Evolutionary conservation across 2,888 invertebrate species (phyloP).

Genomic region (Drosophila sordidula): DNA sequence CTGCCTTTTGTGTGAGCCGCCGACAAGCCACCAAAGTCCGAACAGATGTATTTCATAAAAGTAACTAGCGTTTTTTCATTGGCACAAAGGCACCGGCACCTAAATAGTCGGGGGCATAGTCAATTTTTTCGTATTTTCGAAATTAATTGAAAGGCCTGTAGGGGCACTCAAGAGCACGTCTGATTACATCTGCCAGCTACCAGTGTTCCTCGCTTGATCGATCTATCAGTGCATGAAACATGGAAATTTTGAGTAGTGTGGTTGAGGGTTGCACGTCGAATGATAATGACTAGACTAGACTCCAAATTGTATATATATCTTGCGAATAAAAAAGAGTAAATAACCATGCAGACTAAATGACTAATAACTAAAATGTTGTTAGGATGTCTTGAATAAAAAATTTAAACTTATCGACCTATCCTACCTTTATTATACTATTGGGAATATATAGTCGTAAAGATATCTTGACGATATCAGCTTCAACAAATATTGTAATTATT

Average conservation of each 20-base stretch:
- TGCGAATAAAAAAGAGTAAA: too few species aligned
- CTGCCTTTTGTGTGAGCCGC: constrained; percentile 49
- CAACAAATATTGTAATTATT: too few species aligned
- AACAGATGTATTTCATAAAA: constrained; percentile 77
- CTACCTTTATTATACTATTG: too few species aligned
- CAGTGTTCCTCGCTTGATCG: constrained; percentile 78
- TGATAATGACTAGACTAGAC: too few species aligned
- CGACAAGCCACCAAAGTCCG: constrained; percentile 39
- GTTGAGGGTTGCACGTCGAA: not conserved
- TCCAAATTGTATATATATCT: too few species aligned
- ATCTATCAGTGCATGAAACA: constrained; percentile 56
- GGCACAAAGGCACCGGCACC: constrained; percentile 54
- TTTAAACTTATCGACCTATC: too few species aligned
- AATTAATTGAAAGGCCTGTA: constrained; percentile 72
- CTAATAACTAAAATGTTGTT: too few species aligned
- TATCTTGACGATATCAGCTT: too few species aligned
- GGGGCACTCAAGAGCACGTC: constrained; percentile 57
- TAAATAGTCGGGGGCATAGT: constrained; percentile 13
- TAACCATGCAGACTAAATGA: too few species aligned
- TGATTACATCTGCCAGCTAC: constrained; percentile 80
- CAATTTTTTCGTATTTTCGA: constrained; percentile 32
- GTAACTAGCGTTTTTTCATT: constrained; percentile 53
- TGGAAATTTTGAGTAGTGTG: not conserved
- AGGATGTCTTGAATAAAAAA: too few species aligned
- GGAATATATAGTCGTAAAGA: too few species aligned